phyloP scores from a whole-genome alignment of 2,888 invertebrate genomes.

The Fragum fragum region DNA sequence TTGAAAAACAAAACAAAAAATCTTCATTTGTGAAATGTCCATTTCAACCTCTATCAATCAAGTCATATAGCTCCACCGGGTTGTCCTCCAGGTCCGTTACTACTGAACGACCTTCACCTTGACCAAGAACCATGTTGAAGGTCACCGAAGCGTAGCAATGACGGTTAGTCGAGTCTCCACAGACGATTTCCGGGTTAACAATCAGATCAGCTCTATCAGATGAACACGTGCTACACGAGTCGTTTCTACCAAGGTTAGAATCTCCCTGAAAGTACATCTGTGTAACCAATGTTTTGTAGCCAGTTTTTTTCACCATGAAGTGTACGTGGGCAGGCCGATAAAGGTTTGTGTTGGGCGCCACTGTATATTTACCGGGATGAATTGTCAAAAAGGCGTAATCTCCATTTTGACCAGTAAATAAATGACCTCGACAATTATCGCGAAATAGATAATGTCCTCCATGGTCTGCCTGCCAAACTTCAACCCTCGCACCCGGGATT shows the following conservation, averaged over 20 bases:
- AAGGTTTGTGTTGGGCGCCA: constrained; percentile 37
- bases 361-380: constrained; percentile 64
- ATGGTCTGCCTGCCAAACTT: constrained; percentile 67
- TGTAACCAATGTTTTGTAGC: constrained; percentile 56
- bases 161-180: constrained; percentile 43
- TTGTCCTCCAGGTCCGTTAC: constrained; percentile 51
- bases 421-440: constrained; percentile 56
- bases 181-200: constrained; percentile 47
- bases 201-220: constrained; percentile 54
- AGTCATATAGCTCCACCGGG: constrained; percentile 24
- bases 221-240: constrained; percentile 58
- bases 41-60: constrained; percentile 16
- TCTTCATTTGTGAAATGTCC: too few relatives aligned
- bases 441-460: constrained; percentile 60
- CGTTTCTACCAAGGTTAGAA: constrained; percentile 58
- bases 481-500: constrained; percentile 47
- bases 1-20: too few relatives aligned
- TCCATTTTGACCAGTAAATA: constrained; percentile 52
- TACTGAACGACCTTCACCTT: constrained; percentile 48
- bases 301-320: constrained; percentile 53
- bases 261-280: constrained; percentile 70
- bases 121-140: constrained; percentile 55
- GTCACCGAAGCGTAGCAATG: constrained; percentile 50
- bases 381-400: constrained; percentile 61
- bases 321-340: constrained; percentile 66